Percentiles rank a stretch among this genome's conserved stretches.
These are phyloP conservation scores for Calameuta filiformis DNA, from an alignment of 2,888 invertebrate genomes.

Conservation along the genomic window DNA sequence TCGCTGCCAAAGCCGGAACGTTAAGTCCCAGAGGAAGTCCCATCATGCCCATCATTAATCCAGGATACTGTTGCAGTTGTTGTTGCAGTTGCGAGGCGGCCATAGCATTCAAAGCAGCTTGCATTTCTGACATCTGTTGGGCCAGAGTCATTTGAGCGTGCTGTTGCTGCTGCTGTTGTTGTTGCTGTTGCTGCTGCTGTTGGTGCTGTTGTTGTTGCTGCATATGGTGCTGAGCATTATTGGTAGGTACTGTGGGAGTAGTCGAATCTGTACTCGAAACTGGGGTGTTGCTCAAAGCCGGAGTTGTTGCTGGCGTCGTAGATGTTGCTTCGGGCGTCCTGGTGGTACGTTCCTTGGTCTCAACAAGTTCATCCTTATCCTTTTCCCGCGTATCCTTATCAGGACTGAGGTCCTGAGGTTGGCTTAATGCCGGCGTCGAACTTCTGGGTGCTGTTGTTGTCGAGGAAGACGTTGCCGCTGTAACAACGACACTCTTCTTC, in stretches of 20 bases:
- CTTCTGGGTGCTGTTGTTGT: constrained; percentile 64
- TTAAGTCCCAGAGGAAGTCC: constrained; percentile 84
- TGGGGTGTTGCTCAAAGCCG: constrained; percentile 71
- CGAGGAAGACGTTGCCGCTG: constrained; percentile 67
- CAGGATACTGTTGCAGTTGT: constrained; percentile 88
- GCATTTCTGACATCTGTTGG: constrained; percentile 86
- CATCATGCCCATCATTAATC: constrained; percentile 91
- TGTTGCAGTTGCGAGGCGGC: constrained; percentile 80
- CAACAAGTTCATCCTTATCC: constrained; percentile 59
- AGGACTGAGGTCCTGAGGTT: constrained; percentile 59
- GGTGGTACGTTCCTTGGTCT: constrained; percentile 62
- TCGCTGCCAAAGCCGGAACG: constrained; percentile 86
- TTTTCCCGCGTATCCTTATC: constrained; percentile 58
- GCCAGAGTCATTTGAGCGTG: constrained; percentile 69
- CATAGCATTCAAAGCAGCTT: constrained; percentile 85
- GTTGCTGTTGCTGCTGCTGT: constrained; percentile 53
- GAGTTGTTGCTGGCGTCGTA: constrained; percentile 73
- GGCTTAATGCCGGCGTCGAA: constrained; percentile 67
- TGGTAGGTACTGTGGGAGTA: constrained; percentile 47
- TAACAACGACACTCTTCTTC: constrained; percentile 81
- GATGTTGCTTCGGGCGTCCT: constrained; percentile 66
- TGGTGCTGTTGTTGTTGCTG: constrained; percentile 59
- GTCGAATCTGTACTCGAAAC: constrained; percentile 72
- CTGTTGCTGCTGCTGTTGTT: constrained; percentile 68
- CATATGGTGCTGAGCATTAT: constrained; percentile 45